Evolutionary conservation across 2,113 vertebrate genomes (phyloP).

Genomic region (Sylvilagus bachmani): DNA sequence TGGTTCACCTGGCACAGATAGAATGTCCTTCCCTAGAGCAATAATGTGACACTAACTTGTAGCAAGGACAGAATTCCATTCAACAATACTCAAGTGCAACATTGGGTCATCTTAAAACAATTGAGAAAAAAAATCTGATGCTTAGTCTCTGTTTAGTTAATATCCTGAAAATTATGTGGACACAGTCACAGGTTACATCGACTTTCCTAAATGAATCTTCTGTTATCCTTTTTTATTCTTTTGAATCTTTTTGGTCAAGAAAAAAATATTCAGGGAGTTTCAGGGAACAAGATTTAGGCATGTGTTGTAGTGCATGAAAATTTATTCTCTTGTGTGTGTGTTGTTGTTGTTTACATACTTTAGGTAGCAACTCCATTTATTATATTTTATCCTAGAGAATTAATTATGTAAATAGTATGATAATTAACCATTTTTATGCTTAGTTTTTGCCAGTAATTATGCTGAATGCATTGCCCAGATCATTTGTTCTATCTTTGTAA

Average conservation of each 20-base stretch:
- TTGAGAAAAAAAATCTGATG: not conserved
- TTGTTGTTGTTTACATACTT: not conserved
- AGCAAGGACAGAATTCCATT: not conserved
- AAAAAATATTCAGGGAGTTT: not conserved
- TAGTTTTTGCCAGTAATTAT: not conserved
- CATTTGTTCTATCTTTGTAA: not conserved
- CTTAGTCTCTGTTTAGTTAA: not conserved
- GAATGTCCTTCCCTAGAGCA: not conserved
- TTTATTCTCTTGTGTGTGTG: not conserved
- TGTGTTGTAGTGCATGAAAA: not conserved
- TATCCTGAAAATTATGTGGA: not conserved
- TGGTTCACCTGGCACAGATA: not conserved
- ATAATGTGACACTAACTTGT: not conserved
- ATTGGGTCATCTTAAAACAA: not conserved
- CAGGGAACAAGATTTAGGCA: not conserved
- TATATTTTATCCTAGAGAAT: not conserved
- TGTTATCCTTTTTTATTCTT: not conserved
- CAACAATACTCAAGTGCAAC: not conserved
- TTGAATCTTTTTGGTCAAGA: not conserved
- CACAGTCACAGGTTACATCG: not conserved
- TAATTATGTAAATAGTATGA: not conserved
- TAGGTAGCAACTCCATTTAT: not conserved
- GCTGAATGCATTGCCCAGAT: not conserved
- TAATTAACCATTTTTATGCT: not conserved
- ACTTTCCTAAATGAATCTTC: not conserved